Conservation (phyloP, 2,113 vertebrate species). For the Catagonus wagneri region DNA sequence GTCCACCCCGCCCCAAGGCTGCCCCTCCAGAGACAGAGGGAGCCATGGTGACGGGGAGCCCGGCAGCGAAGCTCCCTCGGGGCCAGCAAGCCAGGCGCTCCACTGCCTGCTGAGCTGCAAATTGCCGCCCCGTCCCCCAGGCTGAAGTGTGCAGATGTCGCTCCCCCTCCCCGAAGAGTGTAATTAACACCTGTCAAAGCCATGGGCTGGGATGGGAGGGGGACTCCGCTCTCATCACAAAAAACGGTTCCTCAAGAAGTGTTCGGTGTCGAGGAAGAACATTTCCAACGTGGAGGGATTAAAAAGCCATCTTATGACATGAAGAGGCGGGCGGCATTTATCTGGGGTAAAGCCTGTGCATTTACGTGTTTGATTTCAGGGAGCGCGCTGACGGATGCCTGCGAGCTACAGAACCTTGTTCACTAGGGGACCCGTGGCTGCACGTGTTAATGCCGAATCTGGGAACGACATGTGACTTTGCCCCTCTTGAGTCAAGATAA, state of each 20-base stretch:
- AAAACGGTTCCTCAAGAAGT: neutral
- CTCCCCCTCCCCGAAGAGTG: neutral
- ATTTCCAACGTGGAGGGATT: neutral
- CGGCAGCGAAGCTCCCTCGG: neutral
- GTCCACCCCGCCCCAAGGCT: neutral
- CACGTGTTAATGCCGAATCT: neutral
- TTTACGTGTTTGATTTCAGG: neutral
- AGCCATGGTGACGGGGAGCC: neutral
- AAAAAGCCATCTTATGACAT: neutral
- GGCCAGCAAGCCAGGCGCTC: no score
- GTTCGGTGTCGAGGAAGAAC: neutral
- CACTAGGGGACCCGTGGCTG: neutral
- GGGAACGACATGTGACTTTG: neutral
- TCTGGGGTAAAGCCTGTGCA: neutral
- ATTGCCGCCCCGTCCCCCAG: neutral
- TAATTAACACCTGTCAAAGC: slow-evolving; percentile 37
- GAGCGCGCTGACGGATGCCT: neutral
- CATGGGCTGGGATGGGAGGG: neutral
- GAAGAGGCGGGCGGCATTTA: slow-evolving; percentile 44
- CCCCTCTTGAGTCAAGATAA: neutral
- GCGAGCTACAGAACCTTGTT: neutral
- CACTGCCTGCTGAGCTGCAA: neutral
- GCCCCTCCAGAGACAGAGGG: neutral
- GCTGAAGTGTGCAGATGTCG: neutral
- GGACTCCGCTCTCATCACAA: neutral